Evolutionary conservation across 2,797 vertebrate genomes (phyloP).

Genomic region (Neopelma chrysocephalum): DNA sequence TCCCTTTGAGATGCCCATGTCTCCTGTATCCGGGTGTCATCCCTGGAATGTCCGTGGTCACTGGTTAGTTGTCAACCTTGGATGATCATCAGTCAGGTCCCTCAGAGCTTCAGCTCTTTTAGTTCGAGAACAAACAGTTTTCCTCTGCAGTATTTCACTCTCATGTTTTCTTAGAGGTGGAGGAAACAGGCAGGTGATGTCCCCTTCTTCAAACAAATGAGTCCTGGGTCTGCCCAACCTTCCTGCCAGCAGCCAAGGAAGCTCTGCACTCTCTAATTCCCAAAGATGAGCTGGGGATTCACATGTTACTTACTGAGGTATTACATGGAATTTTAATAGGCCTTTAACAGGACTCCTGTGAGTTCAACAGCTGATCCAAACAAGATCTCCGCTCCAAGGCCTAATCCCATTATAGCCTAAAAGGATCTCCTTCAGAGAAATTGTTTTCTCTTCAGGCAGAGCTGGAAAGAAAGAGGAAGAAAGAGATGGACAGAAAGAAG

Average conservation of each 20-base stretch:
- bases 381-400: constrained; percentile 19
- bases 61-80: background rate
- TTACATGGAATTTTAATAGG: constrained; percentile 59
- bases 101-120: background rate
- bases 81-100: background rate
- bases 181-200: background rate
- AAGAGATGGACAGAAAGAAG: background rate
- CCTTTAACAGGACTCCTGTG: constrained; percentile 52
- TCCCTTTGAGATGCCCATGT: background rate
- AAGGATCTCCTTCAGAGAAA: constrained; percentile 59
- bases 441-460: background rate
- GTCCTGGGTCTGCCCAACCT: background rate
- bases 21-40: background rate
- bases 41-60: background rate
- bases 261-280: constrained; percentile 19
- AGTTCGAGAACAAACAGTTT: background rate
- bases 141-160: background rate
- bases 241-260: constrained; percentile 4
- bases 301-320: constrained; percentile 35
- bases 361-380: constrained; percentile 59
- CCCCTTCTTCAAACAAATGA: constrained; percentile 29
- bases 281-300: constrained; percentile 44
- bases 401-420: constrained; percentile 49
- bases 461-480: background rate
- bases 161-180: background rate